Evolutionary conservation across 2,888 invertebrate genomes (phyloP), one percentile per base, ranked within the genome.

Genomic region (Pachycephus smyrnensis): DNA sequence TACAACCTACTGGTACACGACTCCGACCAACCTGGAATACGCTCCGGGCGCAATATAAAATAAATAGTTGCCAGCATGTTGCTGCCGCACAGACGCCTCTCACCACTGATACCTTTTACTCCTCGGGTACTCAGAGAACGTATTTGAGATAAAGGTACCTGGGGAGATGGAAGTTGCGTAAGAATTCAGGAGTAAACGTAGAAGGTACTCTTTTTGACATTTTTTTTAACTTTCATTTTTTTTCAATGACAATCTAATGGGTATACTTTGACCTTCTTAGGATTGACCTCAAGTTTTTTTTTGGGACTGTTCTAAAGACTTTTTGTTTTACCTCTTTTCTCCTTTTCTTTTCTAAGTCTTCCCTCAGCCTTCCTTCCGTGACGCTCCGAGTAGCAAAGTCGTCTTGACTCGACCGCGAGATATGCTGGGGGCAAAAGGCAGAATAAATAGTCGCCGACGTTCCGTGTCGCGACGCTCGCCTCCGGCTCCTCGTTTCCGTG

Each of bases 61-160:
- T 82, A 83, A 83, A 83, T 81, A 83, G 82, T 82, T 77, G 80
- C 82, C 82, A 80, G 81, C 83, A 81, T 83, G 79, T 80, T 80
- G 80, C 83, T 82, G 81, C 81, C 81, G 80, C 77, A 40, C 40
- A 1, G 40, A 40, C 40, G 40, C 40, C 40, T 40, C 40, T 40
- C 40, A 15, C 68, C 71, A n/a, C 69, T 69, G 69, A 15, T 69
- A 69, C 69, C 69, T 69, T 69, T 30, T 32, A 31, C 30, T 30
- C 69, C 30, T 69, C 30, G 69, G 12, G 69, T 30, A 30, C 31
- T 69, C 69, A 3, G 69, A 69, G 69, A 69, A 69, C 23, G 69
- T 32, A 69, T 69, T 69, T 69, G 12, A 32, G 32, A 69, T 69
- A 32, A 32, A 69, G 30, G 15, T 30, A 69, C 32, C 32, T 30